phyloP scores from a whole-genome alignment of 1,140 invertebrate species.

The Onthophagus taurus region DNA sequence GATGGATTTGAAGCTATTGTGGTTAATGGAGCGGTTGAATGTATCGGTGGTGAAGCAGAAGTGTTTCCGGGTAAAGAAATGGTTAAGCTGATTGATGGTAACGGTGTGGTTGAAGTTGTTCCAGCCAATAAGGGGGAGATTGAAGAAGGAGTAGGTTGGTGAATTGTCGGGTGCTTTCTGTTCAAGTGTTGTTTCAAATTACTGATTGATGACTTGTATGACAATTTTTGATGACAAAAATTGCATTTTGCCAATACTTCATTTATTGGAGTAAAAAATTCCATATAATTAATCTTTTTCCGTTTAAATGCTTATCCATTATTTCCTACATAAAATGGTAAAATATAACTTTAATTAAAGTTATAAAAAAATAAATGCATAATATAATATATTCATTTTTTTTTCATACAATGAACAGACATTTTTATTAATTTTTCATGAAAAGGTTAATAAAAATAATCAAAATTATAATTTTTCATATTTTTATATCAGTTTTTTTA shows the following conservation, averaged over 20 bases:
- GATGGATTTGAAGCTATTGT: slow-evolving; percentile 5
- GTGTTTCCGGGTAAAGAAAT: background rate
- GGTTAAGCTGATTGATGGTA: background rate
- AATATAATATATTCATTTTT: too few species aligned
- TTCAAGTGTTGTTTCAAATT: slow-evolving; percentile 20
- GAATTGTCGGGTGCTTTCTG: slow-evolving; percentile 16
- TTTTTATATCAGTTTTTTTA: too few species aligned
- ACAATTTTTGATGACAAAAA: slow-evolving; percentile 15
- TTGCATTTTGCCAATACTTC: slow-evolving; percentile 16
- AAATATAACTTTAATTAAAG: too few species aligned
- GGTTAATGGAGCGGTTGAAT: background rate
- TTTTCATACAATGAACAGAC: too few species aligned
- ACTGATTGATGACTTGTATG: slow-evolving; percentile 14
- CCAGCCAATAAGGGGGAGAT: background rate
- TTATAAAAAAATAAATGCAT: too few species aligned
- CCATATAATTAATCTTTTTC: slow-evolving; percentile 3
- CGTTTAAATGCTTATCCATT: too few species aligned
- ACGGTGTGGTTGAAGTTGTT: background rate
- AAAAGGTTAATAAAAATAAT: too few species aligned
- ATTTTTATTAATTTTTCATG: too few species aligned
- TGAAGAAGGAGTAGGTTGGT: background rate
- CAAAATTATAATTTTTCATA: too few species aligned
- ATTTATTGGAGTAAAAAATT: slow-evolving; percentile 14
- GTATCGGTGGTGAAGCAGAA: background rate
- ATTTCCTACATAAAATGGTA: too few species aligned